Conservation (phyloP, 2,888 invertebrate genomes). For the Lycocerus yunnanus region DNA sequence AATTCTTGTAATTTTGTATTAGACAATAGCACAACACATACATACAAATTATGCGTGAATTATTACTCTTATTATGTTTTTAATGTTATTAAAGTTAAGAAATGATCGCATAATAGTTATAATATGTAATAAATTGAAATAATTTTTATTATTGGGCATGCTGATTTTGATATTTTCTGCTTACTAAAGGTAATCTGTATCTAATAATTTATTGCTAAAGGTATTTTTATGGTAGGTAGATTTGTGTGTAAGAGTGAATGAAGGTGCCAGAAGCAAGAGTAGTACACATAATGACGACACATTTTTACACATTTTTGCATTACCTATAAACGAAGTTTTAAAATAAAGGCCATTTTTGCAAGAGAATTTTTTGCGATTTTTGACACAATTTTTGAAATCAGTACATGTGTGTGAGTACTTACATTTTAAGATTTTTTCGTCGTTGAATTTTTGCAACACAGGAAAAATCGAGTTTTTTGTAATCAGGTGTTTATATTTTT, state of each 20-base stretch:
- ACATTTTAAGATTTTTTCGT: slow-evolving; percentile 40
- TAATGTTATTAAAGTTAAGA: not conserved
- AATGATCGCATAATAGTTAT: not conserved
- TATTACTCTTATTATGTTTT: not conserved
- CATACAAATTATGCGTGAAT: not conserved
- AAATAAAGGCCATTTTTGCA: slow-evolving; percentile 36
- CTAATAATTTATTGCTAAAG: not conserved
- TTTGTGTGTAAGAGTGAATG: slow-evolving; percentile 17
- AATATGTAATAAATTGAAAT: not conserved
- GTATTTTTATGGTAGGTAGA: not conserved
- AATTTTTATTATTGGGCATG: not conserved
- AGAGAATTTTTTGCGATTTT: slow-evolving; percentile 33
- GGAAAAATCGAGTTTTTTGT: slow-evolving; percentile 42
- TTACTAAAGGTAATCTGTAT: not conserved
- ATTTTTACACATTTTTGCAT: slow-evolving; percentile 38
- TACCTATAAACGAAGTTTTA: slow-evolving; percentile 32
- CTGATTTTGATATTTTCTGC: slow-evolving; percentile 1
- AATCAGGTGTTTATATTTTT: slow-evolving; percentile 40
- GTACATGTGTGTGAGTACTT: slow-evolving; percentile 71
- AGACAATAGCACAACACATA: not conserved
- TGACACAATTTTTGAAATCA: slow-evolving; percentile 55
- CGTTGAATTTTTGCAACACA: slow-evolving; percentile 59
- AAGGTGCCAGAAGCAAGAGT: slow-evolving; percentile 25
- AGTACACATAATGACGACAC: slow-evolving; percentile 28
- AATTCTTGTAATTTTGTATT: not conserved